phyloP scores from a whole-genome alignment of 2,888 invertebrate genomes.

The Rhagonycha fulva region DNA sequence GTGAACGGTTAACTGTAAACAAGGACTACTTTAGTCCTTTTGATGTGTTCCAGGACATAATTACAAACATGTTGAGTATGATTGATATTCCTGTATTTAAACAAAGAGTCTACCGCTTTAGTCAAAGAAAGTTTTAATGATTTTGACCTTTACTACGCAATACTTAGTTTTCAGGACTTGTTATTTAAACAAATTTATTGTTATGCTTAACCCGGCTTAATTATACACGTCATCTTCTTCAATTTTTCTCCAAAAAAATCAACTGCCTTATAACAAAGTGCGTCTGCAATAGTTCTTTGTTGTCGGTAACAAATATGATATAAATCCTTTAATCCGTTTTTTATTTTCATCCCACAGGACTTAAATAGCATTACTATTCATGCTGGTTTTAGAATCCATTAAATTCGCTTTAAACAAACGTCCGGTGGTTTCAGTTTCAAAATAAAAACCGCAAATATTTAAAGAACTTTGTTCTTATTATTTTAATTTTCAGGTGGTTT shows the following conservation, averaged over 20 bases:
- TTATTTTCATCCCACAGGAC: constrained; percentile 7
- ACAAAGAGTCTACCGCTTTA: background rate
- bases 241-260: background rate
- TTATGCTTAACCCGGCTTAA: background rate
- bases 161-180: background rate
- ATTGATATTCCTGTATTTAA: background rate
- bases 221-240: background rate
- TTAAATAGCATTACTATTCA: constrained; percentile 3
- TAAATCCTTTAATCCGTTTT: constrained; percentile 11
- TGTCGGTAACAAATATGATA: constrained; percentile 8
- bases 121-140: background rate
- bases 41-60: background rate
- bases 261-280: background rate
- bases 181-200: background rate
- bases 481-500: background rate
- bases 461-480: background rate
- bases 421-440: background rate
- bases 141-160: background rate
- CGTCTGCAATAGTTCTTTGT: constrained; percentile 7
- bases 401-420: constrained; percentile 10
- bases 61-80: background rate
- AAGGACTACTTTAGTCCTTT: background rate
- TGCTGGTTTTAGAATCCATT: constrained; percentile 3
- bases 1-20: background rate
- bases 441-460: background rate